phyloP scores from a whole-genome alignment of 2,113 vertebrate genomes.

The Dryoscopus gambensis region DNA sequence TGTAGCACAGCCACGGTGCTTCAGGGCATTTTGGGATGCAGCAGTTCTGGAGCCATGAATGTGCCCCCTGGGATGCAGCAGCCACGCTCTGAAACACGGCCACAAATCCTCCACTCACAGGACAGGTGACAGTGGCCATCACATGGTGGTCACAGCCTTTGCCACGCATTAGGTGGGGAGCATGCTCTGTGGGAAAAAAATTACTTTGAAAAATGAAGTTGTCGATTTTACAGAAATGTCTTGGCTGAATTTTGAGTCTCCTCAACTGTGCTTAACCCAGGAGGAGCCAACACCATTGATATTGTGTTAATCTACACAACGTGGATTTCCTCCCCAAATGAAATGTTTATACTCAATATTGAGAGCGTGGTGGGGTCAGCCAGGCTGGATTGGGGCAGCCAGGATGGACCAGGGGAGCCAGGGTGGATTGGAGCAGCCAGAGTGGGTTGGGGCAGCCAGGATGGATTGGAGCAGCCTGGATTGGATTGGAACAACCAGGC shows the following conservation, averaged over 20 bases:
- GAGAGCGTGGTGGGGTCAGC: background rate
- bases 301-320: too few species aligned
- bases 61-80: background rate
- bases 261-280: background rate
- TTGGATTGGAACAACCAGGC: background rate
- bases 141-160: background rate
- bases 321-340: background rate
- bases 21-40: background rate
- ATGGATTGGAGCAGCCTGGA: background rate
- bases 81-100: background rate
- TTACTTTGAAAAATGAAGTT: background rate
- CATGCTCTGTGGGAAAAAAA: background rate
- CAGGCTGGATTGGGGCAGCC: background rate
- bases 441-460: rapidly evolving
- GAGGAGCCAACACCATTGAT: background rate
- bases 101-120: too few species aligned
- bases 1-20: background rate
- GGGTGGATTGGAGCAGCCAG: rapidly evolving
- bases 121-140: background rate
- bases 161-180: background rate
- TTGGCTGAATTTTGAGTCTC: background rate
- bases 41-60: background rate
- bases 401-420: background rate
- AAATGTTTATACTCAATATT: background rate
- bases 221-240: background rate